Conservation (phyloP, 2,888 invertebrate species). For the Conops quadrifasciatus region DNA sequence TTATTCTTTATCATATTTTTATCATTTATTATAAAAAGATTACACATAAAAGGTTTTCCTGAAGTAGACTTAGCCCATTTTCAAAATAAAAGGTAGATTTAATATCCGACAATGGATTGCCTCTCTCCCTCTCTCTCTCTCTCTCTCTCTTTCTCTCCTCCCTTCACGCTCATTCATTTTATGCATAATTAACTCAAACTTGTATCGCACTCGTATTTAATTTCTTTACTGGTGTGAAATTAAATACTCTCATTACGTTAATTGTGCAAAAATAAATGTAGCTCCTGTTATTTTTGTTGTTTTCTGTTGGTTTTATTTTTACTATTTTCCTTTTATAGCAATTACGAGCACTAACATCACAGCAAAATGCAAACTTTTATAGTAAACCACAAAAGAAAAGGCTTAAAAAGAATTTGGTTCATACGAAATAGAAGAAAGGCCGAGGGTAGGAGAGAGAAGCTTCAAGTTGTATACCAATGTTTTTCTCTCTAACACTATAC, state of each 20-base stretch:
- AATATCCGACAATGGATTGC: background rate
- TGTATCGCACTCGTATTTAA: background rate
- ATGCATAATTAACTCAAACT: background rate
- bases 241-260: background rate
- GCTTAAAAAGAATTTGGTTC: background rate
- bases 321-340: background rate
- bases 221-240: conserved; percentile 9
- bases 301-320: background rate
- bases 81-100: too few species aligned
- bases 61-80: too few species aligned
- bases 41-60: too few species aligned
- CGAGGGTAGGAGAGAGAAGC: too few species aligned
- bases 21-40: too few species aligned
- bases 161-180: background rate
- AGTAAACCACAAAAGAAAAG: background rate
- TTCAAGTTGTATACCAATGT: too few species aligned
- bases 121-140: too few species aligned
- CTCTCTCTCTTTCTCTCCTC: background rate
- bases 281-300: background rate
- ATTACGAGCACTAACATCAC: background rate
- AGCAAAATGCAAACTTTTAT: background rate
- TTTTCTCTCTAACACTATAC: too few species aligned
- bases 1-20: too few species aligned
- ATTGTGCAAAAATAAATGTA: conserved; percentile 2
- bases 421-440: background rate